Conservation (phyloP, 1,140 invertebrate genomes). For the Drosophila tani region DNA sequence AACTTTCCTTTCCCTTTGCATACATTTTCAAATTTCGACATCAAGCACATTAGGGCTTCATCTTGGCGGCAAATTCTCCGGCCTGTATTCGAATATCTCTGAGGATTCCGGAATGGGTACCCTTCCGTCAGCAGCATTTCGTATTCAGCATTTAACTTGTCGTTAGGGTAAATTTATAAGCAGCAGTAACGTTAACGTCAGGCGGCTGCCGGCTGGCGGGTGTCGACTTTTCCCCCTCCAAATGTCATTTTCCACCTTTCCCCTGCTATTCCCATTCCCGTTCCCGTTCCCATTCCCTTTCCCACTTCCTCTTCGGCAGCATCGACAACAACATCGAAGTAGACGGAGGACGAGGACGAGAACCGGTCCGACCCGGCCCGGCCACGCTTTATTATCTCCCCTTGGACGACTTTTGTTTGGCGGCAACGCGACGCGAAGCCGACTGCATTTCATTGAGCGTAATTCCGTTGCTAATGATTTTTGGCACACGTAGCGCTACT, state of each 20-base stretch:
- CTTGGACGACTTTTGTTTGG: constrained; percentile 46
- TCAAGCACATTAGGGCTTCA: constrained; percentile 3
- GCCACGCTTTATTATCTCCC: constrained; percentile 81
- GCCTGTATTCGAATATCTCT: constrained; percentile 15
- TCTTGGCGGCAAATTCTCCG: constrained; percentile 22
- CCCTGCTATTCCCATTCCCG: not conserved
- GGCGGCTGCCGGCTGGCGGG: constrained; percentile 47
- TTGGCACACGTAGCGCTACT: constrained; percentile 83
- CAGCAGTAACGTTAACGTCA: constrained; percentile 43
- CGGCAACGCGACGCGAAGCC: constrained; percentile 50
- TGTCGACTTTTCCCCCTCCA: constrained; percentile 54
- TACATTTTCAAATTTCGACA: constrained; percentile 15
- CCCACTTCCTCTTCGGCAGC: constrained; percentile 5
- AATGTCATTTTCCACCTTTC: constrained; percentile 5
- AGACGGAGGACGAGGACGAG: constrained; percentile 11
- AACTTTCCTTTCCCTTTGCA: constrained; percentile 6
- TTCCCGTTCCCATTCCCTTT: not conserved
- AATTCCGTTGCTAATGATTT: constrained; percentile 84
- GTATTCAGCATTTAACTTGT: constrained; percentile 74
- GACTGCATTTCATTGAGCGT: constrained; percentile 84
- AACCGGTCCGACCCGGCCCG: constrained; percentile 20
- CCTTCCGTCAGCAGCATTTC: constrained; percentile 34
- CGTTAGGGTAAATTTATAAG: constrained; percentile 81
- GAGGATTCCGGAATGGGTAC: constrained; percentile 36
- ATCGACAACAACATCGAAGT: constrained; percentile 13